Percentiles rank a stretch among this genome's conserved stretches.
phyloP scores from a whole-genome alignment of 1,140 invertebrate genomes.

The Atta colombica region DNA sequence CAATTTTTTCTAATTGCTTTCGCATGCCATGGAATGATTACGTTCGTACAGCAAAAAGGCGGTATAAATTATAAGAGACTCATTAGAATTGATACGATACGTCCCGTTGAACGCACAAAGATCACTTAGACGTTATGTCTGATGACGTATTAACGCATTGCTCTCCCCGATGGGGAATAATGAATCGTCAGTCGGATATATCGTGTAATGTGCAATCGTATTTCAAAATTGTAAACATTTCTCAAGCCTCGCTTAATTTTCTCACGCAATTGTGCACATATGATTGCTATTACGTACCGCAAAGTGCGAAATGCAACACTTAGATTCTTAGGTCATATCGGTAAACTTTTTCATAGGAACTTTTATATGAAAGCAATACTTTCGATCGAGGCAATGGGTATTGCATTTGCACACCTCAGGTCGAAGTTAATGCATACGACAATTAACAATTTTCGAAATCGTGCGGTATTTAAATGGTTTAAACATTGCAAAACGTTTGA shows the following conservation, averaged over 20 bases:
- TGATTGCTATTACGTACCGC: neutral
- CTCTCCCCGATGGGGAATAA: neutral
- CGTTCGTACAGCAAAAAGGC: constrained; percentile 47
- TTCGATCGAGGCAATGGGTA: neutral
- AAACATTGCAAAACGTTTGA: neutral
- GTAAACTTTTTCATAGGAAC: neutral
- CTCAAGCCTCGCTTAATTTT: constrained; percentile 27
- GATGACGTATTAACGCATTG: constrained; percentile 18
- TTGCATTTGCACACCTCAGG: neutral
- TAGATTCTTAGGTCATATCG: constrained; percentile 4
- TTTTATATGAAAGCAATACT: constrained; percentile 6
- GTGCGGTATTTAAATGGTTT: neutral
- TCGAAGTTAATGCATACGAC: neutral
- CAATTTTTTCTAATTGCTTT: constrained; percentile 63
- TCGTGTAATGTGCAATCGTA: constrained; percentile 31
- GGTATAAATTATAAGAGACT: constrained; percentile 54
- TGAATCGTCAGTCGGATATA: neutral
- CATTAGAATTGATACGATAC: constrained; percentile 41
- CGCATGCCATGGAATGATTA: constrained; percentile 45
- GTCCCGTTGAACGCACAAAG: constrained; percentile 30
- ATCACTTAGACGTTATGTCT: neutral
- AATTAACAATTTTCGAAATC: neutral
- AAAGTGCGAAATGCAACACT: neutral
- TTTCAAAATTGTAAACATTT: constrained; percentile 33
- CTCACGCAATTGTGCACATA: constrained; percentile 21